Evolutionary conservation across 2,888 invertebrate genomes (phyloP).

Genomic region (Bugulina stolonifera): DNA sequence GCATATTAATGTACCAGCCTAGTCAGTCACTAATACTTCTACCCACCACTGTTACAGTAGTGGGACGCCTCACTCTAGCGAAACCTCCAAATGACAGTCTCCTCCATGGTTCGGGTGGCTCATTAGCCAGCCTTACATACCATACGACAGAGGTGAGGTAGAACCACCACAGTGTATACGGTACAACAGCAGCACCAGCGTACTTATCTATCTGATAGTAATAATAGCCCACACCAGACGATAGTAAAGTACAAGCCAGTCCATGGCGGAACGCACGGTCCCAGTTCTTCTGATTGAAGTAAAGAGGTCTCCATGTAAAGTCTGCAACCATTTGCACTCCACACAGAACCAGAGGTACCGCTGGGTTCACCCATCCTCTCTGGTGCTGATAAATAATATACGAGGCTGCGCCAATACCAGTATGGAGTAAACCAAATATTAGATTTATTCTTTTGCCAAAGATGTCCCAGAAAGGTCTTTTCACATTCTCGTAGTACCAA

Average conservation of each 20-base stretch:
- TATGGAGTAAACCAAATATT: neutral
- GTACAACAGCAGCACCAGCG: neutral
- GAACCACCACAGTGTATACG: constrained; percentile 16
- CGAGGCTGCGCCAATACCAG: neutral
- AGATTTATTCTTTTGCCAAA: neutral
- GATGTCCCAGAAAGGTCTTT: constrained; percentile 9
- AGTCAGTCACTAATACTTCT: neutral
- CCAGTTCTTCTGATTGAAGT: constrained; percentile 22
- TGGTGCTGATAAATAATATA: neutral
- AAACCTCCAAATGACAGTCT: constrained; percentile 15
- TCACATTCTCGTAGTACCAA: neutral
- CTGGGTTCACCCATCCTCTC: neutral
- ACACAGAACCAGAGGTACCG: neutral
- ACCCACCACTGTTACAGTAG: neutral
- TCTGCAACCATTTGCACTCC: neutral
- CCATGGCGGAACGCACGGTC: neutral
- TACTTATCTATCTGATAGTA: neutral
- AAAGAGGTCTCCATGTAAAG: constrained; percentile 9
- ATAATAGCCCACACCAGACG: neutral
- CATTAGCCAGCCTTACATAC: constrained; percentile 11
- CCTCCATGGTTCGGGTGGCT: constrained; percentile 20
- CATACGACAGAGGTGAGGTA: constrained; percentile 22
- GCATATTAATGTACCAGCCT: neutral
- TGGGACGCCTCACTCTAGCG: neutral
- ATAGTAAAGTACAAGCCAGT: neutral